Evolutionary conservation across 2,888 invertebrate species (phyloP).

Genomic region (Heteromyza rotundicornis): DNA sequence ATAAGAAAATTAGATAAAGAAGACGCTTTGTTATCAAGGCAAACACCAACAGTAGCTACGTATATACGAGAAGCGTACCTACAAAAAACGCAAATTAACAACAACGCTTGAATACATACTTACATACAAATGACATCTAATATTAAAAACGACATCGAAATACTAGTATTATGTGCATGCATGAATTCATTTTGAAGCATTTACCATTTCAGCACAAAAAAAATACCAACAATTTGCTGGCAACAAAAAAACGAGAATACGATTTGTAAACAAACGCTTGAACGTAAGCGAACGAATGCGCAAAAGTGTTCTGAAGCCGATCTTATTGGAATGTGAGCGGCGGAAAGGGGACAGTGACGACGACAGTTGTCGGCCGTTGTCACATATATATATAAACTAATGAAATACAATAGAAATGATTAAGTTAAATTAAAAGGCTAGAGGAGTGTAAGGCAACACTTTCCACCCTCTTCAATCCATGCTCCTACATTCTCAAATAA

Average conservation of each 20-base stretch:
- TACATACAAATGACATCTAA: too few relatives aligned
- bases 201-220: constrained; percentile 16
- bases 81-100: neutral
- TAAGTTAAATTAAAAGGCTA: too few relatives aligned
- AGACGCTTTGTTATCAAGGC: neutral
- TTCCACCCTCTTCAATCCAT: too few relatives aligned
- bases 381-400: too few relatives aligned
- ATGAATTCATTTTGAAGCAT: constrained; percentile 14
- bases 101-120: neutral
- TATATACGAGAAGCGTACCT: neutral
- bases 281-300: neutral
- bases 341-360: neutral
- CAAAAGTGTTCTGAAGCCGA: neutral
- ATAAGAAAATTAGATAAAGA: too few relatives aligned
- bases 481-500: too few relatives aligned
- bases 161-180: neutral
- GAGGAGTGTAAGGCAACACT: too few relatives aligned
- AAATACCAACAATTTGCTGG: neutral
- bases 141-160: neutral
- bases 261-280: neutral
- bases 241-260: neutral
- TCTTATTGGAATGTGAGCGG: neutral
- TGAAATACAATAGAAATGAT: too few relatives aligned
- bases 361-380: too few relatives aligned
- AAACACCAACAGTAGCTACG: neutral